Conservation (phyloP, 2,797 vertebrate genomes). For the Potorous gilbertii region DNA sequence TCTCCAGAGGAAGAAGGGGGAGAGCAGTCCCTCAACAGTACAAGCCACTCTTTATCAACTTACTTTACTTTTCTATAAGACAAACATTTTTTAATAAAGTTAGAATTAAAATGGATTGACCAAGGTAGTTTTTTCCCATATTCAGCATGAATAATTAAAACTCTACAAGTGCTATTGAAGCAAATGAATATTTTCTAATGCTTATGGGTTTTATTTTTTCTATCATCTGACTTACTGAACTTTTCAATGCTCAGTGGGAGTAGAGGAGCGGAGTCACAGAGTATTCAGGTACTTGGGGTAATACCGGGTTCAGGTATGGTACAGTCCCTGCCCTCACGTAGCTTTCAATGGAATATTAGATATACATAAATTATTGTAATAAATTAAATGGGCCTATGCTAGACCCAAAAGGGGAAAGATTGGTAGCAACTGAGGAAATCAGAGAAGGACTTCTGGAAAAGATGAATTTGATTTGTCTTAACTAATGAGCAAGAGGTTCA, state of each 20-base stretch:
- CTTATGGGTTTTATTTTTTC: not conserved
- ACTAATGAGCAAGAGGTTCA: not conserved
- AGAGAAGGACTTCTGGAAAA: not conserved
- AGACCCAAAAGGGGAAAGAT: not conserved
- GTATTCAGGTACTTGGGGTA: not conserved
- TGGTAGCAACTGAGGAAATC: not conserved
- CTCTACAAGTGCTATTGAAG: not conserved
- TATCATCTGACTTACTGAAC: not conserved
- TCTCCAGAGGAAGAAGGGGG: not conserved
- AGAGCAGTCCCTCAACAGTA: not conserved
- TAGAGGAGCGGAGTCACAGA: not conserved
- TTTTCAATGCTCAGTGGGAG: not conserved
- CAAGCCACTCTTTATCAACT: not conserved
- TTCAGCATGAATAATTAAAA: not conserved
- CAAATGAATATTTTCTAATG: not conserved
- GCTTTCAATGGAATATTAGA: not conserved
- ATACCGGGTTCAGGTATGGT: not conserved
- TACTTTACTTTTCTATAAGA: not conserved
- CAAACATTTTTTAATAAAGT: slow-evolving; percentile 10
- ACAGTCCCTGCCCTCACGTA: not conserved
- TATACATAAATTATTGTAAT: not conserved
- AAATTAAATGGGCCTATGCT: not conserved
- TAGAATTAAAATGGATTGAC: not conserved
- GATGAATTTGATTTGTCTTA: not conserved
- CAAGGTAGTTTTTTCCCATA: not conserved